phyloP scores from a whole-genome alignment of 2,113 vertebrate genomes.

The Chaetodon trifascialis region DNA sequence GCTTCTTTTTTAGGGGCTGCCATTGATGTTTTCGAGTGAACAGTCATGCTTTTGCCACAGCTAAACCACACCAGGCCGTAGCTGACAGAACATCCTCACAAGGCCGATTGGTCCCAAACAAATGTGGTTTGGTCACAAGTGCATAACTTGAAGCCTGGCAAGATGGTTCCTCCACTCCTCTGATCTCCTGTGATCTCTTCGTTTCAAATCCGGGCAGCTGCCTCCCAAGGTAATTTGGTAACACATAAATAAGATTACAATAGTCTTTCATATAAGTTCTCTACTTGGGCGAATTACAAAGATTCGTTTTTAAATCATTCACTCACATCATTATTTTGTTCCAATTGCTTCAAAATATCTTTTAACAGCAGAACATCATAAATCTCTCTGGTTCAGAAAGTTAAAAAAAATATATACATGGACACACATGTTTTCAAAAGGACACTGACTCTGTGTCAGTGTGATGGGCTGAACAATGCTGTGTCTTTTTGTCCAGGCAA shows the following conservation, averaged over 20 bases:
- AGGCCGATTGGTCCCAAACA: too few relatives aligned
- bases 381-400: background rate
- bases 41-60: too few relatives aligned
- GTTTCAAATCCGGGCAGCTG: too few relatives aligned
- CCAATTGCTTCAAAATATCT: background rate
- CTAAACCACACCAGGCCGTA: too few relatives aligned
- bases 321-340: slow-evolving; percentile 7
- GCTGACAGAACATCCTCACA: too few relatives aligned
- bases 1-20: too few relatives aligned
- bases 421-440: slow-evolving; percentile 7
- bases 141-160: too few relatives aligned
- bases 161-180: too few relatives aligned
- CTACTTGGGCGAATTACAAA: background rate
- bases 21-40: too few relatives aligned
- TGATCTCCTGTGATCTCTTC: too few relatives aligned
- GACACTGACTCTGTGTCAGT: background rate
- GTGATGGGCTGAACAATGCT: slow-evolving; percentile 15
- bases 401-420: background rate
- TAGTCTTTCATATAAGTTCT: background rate
- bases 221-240: background rate
- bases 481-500: slow-evolving; percentile 25
- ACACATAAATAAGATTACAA: background rate
- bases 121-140: too few relatives aligned
- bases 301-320: background rate
- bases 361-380: slow-evolving; percentile 3